A percentile compares a stretch with the other conserved stretches of the same genome.
Evolutionary conservation across 2,797 vertebrate species (phyloP).

Genomic region (Syngnathus acus): DNA sequence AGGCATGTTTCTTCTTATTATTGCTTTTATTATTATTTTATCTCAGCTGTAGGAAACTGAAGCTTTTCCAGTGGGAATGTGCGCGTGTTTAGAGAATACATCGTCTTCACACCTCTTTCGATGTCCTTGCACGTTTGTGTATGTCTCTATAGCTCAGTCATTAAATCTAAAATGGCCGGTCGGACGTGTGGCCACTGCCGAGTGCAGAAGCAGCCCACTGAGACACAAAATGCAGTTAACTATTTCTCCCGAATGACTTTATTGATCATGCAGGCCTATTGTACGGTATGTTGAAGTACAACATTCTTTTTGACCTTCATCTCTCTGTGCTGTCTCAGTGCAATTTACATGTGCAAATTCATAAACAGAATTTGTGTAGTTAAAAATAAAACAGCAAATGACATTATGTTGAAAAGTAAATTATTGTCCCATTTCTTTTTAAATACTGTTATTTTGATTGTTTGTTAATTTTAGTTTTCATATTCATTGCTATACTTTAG

Average conservation of each 20-base stretch:
- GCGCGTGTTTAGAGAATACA: slow-evolving; percentile 12
- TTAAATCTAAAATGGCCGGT: slow-evolving; percentile 67
- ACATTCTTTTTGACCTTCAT: not conserved
- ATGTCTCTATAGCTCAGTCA: slow-evolving; percentile 10
- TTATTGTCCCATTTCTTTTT: not conserved
- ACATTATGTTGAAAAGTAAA: not conserved
- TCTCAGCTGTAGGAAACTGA: slow-evolving; percentile 37
- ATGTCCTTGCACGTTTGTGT: not conserved
- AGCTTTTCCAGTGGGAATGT: slow-evolving; percentile 51
- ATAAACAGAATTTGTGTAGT: not conserved
- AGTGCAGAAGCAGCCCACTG: slow-evolving; percentile 24
- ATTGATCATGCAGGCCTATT: not conserved
- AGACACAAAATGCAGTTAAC: slow-evolving; percentile 32
- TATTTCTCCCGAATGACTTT: slow-evolving; percentile 14
- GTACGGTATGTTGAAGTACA: not conserved
- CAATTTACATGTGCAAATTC: not conserved
- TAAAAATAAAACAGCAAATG: not conserved
- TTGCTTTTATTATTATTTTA: slow-evolving; percentile 16
- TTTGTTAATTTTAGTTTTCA: not conserved
- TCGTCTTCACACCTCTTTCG: slow-evolving; percentile 9
- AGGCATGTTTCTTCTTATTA: slow-evolving; percentile 38
- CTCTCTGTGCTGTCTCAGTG: not conserved
- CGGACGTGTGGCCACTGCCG: slow-evolving; percentile 37
- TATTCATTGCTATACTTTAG: not conserved
- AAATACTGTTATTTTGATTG: not conserved